Evolutionary conservation across 2,797 vertebrate species (phyloP).

Genomic region (Hoplostethus atlanticus): DNA sequence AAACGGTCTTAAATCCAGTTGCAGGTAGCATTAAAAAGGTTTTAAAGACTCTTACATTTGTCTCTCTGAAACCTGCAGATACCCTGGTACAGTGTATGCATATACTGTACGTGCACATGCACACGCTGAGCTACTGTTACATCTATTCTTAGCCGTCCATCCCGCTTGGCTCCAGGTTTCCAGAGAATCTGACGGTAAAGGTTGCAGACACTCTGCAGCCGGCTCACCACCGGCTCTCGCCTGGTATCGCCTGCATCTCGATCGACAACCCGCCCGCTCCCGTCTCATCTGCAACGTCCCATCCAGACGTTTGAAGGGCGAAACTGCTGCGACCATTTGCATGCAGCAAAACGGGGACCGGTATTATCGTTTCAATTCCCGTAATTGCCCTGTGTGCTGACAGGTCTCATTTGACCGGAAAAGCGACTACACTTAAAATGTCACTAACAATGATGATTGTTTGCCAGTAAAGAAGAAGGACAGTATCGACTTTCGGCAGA

Average conservation of each 20-base stretch:
- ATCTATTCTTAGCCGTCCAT: slow-evolving; percentile 45
- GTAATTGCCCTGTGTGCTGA: not conserved
- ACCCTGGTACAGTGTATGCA: not conserved
- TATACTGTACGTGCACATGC: slow-evolving; percentile 1
- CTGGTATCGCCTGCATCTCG: slow-evolving; percentile 24
- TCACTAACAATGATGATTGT: slow-evolving; percentile 46
- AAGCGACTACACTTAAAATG: slow-evolving; percentile 41
- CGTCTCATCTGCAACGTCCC: slow-evolving; percentile 32
- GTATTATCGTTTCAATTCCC: not conserved
- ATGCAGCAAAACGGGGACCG: not conserved
- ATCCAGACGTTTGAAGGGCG: not conserved
- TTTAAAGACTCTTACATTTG: too few relatives aligned
- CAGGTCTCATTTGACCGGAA: slow-evolving; percentile 7
- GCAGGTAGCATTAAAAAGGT: too few relatives aligned
- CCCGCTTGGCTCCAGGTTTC: slow-evolving; percentile 53
- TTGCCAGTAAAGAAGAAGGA: slow-evolving; percentile 56
- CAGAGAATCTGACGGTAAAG: slow-evolving; percentile 49
- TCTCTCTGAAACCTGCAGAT: slow-evolving; percentile 5
- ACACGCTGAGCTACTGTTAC: slow-evolving; percentile 6
- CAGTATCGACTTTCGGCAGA: slow-evolving; percentile 58
- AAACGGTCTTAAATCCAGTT: too few relatives aligned
- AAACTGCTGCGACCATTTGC: not conserved
- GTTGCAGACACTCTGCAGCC: slow-evolving; percentile 33
- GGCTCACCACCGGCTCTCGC: slow-evolving; percentile 14
- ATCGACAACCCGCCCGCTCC: slow-evolving; percentile 14